Conservation (phyloP, 2,113 vertebrate species). For the Ictidomys tridecemlineatus region DNA sequence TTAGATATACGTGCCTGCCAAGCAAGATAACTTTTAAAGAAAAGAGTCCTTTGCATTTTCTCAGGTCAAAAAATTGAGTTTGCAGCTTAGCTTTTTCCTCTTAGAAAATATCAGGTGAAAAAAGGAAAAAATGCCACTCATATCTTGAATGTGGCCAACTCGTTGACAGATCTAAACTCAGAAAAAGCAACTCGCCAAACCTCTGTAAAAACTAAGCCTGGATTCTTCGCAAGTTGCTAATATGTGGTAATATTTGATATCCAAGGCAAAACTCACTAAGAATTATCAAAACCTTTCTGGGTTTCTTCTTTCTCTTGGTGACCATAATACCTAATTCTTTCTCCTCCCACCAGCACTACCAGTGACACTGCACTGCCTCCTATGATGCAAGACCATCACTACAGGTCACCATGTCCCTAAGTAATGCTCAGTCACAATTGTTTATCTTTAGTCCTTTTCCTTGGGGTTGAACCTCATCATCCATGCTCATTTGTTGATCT, state of each 20-base stretch:
- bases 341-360: neutral
- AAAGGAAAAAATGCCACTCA: conserved; percentile 12
- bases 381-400: fast-evolving
- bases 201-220: neutral
- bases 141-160: neutral
- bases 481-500: neutral
- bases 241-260: neutral
- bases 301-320: neutral
- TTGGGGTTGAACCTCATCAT: neutral
- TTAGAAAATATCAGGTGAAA: conserved; percentile 63
- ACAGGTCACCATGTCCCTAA: neutral
- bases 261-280: neutral
- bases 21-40: conserved; percentile 74
- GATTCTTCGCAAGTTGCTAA: neutral
- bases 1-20: conserved; percentile 75
- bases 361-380: neutral
- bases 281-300: neutral
- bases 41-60: conserved; percentile 66
- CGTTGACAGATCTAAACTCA: neutral
- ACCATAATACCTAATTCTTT: neutral
- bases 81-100: conserved; percentile 57
- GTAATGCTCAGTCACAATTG: neutral
- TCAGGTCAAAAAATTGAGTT: conserved; percentile 48
- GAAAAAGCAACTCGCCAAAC: neutral
- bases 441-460: neutral